A percentile compares a stretch with the other conserved stretches of the same genome.
phyloP scores from a whole-genome alignment of 2,797 vertebrate species.

The Craterocephalus amniculus region DNA sequence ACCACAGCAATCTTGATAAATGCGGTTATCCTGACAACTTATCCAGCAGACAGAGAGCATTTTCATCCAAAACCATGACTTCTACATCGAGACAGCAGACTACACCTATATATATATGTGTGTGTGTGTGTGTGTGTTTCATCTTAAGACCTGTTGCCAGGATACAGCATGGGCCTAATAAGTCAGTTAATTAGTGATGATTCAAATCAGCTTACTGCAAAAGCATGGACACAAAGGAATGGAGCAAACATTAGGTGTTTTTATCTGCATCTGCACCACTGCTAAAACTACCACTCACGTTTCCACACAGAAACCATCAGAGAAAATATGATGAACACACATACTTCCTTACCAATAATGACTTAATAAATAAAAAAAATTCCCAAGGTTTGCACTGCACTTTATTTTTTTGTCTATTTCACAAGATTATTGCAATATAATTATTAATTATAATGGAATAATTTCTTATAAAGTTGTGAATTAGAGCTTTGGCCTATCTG shows the following conservation, averaged over 20 bases:
- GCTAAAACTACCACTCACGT: conserved; percentile 1
- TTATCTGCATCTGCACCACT: conserved; percentile 3
- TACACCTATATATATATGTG: conserved; percentile 2
- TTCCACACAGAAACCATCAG: neutral
- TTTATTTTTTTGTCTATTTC: neutral
- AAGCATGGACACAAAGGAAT: conserved; percentile 14
- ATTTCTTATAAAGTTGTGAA: neutral
- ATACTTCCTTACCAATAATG: neutral
- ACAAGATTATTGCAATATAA: neutral
- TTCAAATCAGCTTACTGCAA: conserved; percentile 30
- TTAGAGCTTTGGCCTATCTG: neutral
- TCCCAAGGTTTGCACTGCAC: neutral
- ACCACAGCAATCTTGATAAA: conserved; percentile 18
- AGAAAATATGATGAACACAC: neutral
- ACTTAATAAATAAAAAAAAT: neutral
- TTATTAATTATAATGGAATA: no score
- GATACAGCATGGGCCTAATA: conserved; percentile 56
- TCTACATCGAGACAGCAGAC: conserved; percentile 16
- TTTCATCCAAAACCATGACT: conserved; percentile 19
- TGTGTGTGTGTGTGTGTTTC: neutral
- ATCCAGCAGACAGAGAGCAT: conserved; percentile 21
- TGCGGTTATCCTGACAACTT: conserved; percentile 26
- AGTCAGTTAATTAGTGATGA: conserved; percentile 56
- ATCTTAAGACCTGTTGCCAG: conserved; percentile 59
- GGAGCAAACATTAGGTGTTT: conserved; percentile 15